phyloP scores from a whole-genome alignment of 1,140 invertebrate species.

The Drosophila watanabei region DNA sequence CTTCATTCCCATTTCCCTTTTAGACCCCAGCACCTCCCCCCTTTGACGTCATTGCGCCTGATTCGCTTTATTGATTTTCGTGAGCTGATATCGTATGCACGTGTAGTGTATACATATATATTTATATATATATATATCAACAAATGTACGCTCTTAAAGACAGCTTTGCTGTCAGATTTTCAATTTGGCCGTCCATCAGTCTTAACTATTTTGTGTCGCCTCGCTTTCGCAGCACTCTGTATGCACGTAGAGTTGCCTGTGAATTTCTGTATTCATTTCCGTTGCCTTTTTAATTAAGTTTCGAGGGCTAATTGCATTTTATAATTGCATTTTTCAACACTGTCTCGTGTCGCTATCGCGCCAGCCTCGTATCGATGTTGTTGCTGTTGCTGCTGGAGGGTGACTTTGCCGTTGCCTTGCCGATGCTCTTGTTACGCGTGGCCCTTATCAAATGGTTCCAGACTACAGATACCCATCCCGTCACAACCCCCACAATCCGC shows the following conservation, averaged over 20 bases:
- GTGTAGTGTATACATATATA: slow-evolving; percentile 1
- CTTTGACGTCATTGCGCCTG: slow-evolving; percentile 31
- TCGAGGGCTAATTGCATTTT: slow-evolving; percentile 70
- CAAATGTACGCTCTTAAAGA: slow-evolving; percentile 26
- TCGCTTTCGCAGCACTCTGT: slow-evolving; percentile 15
- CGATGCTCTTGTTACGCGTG: slow-evolving; percentile 41
- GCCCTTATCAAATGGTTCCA: slow-evolving; percentile 49
- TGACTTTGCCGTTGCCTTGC: slow-evolving; percentile 11
- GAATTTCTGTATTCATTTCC: slow-evolving; percentile 47
- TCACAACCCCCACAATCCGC: slow-evolving; percentile 9
- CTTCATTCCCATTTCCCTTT: slow-evolving; percentile 3
- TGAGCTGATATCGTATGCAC: slow-evolving; percentile 26
- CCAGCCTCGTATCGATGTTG: slow-evolving; percentile 9
- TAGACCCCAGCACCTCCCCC: background rate
- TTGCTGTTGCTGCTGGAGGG: slow-evolving; percentile 2
- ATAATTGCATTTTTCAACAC: slow-evolving; percentile 78
- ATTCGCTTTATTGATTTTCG: slow-evolving; percentile 63
- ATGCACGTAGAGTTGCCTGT: slow-evolving; percentile 11
- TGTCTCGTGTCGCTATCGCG: slow-evolving; percentile 39
- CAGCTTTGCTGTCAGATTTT: slow-evolving; percentile 43
- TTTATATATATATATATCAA: background rate
- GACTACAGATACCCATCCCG: slow-evolving; percentile 10
- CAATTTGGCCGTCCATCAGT: slow-evolving; percentile 64
- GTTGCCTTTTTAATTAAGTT: slow-evolving; percentile 58
- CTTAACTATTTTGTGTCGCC: slow-evolving; percentile 19